Base-by-base conservation (phyloP, 1,140 invertebrate genomes). In the Formica exsecta region DNA sequence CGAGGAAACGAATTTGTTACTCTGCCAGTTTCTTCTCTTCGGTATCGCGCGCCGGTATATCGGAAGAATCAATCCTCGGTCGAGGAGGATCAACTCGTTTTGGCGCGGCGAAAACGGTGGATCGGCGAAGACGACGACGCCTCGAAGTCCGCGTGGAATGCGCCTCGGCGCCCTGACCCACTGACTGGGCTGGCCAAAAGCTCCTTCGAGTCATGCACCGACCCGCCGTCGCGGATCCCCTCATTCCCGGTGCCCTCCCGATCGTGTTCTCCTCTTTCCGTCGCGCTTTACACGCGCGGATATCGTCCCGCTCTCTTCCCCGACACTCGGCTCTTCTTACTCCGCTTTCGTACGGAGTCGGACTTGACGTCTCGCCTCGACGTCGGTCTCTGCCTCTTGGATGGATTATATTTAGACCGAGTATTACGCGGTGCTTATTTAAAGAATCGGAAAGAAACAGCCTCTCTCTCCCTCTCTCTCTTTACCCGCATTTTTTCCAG, bases 381-480 rank as follows among this genome's bases (percentile, higher is more conserved):
- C 66, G 77, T 48, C 48, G 48, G 48, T 16, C 13, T 19, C 64
- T 62, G 83, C 62, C 62, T 44, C 41, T 77, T 85, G 84, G 68
- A 64, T 54, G 73, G 77, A 89, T 89, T 95, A 95, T 94, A 94
- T 94, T 95, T 95, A 95, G 93, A 75, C 84, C 83, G 86, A 88
- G 89, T 93, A 93, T 94, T 95, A 94, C 93, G 93, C 92, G 92
- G 92, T 86, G 86, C 88, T 94, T 95, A 95, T 94, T 95, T 95
- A 94, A 93, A 94, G 93, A 94, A 93, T 92, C 83, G 90, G 91
- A 91, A 94, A 93, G 91, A 93, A 88, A 51, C 44, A 48, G 4
- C 44, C 44, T 86, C 79, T 70, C 68, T 29, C 54, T 44, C n/a
- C 29, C 16, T 80, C 8, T 32, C 54, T 68, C 64, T 41, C 51